phyloP scores from a whole-genome alignment of 2,797 vertebrate species.

The Squalus acanthias region DNA sequence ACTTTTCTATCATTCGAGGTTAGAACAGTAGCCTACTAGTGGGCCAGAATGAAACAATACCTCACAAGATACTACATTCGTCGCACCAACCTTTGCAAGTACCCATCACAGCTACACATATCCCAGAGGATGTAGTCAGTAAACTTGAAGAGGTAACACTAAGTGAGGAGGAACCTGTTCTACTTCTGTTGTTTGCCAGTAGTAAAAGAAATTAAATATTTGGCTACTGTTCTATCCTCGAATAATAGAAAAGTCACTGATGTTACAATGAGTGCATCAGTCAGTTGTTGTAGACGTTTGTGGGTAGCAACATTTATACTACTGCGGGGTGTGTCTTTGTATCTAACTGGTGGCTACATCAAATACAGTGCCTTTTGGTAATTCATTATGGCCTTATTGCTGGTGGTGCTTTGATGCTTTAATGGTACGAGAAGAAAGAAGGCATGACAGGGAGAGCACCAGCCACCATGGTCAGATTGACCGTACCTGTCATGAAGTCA shows the following conservation, averaged over 20 bases:
- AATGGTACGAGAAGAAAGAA: too few relatives aligned
- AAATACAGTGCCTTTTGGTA: background rate
- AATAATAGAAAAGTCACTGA: too few relatives aligned
- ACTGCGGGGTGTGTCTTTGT: background rate
- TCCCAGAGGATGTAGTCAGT: background rate
- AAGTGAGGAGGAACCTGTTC: background rate
- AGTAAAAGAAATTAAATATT: background rate
- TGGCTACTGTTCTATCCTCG: background rate
- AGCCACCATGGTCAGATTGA: too few relatives aligned
- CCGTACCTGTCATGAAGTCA: too few relatives aligned
- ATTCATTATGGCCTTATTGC: background rate
- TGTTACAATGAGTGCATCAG: background rate
- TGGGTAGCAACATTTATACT: background rate
- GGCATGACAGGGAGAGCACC: too few relatives aligned
- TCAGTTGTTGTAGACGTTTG: background rate
- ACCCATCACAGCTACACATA: background rate
- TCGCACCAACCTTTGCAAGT: background rate
- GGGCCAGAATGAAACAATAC: background rate
- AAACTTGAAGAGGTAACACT: background rate
- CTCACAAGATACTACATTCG: background rate
- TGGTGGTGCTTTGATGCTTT: too few relatives aligned
- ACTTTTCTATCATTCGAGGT: background rate
- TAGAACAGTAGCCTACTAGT: background rate
- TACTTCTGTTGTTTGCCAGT: background rate
- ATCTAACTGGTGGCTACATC: background rate